phyloP scores from a whole-genome alignment of 2,888 invertebrate species.

The Nycteola revayana region DNA sequence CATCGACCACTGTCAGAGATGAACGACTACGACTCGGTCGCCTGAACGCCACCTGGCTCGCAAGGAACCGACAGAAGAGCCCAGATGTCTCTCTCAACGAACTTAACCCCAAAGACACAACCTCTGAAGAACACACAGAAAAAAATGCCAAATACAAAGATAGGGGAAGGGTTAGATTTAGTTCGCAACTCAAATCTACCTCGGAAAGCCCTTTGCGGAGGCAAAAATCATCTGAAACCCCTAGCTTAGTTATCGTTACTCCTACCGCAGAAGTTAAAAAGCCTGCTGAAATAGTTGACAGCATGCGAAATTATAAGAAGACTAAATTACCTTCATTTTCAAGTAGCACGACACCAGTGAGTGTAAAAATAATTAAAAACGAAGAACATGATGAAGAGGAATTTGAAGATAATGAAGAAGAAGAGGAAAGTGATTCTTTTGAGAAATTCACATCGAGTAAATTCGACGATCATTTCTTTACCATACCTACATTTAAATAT shows the following conservation, averaged over 20 bases:
- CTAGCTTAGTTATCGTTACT: constrained; percentile 60
- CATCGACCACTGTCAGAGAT: constrained; percentile 49
- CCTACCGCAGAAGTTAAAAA: constrained; percentile 70
- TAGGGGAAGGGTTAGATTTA: constrained; percentile 66
- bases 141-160: constrained; percentile 76
- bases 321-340: constrained; percentile 54
- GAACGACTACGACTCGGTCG: constrained; percentile 48
- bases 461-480: constrained; percentile 75
- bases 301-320: constrained; percentile 63
- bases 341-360: constrained; percentile 44
- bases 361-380: constrained; percentile 24
- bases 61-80: constrained; percentile 46
- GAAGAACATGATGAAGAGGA: constrained; percentile 44
- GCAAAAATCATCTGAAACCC: constrained; percentile 45
- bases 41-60: constrained; percentile 47
- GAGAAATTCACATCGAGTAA: constrained; percentile 76
- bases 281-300: constrained; percentile 62
- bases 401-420: constrained; percentile 53
- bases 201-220: constrained; percentile 50
- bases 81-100: constrained; percentile 68
- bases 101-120: constrained; percentile 62
- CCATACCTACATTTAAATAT: constrained; percentile 62
- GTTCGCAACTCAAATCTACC: constrained; percentile 47
- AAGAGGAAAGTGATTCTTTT: constrained; percentile 53
- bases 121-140: constrained; percentile 67